Evolutionary conservation across 2,113 vertebrate genomes (phyloP).

Genomic region (Gopherus flavomarginatus): DNA sequence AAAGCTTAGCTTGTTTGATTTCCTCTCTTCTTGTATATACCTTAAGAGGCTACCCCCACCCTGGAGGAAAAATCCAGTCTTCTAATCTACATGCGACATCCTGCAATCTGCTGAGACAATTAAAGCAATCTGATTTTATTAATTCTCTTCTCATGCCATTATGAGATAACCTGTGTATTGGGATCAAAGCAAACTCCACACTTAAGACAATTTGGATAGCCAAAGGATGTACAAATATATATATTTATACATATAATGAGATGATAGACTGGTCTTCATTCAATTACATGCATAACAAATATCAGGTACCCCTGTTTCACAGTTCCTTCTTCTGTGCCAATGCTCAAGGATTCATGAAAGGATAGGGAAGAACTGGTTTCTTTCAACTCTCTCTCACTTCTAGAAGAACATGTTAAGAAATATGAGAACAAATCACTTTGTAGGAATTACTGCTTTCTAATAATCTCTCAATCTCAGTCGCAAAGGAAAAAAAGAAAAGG

Average conservation of each 20-base stretch:
- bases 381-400: not conserved
- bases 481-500: not conserved
- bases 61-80: not conserved
- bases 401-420: not conserved
- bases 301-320: not conserved
- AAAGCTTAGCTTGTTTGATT: not conserved
- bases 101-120: not conserved
- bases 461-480: not conserved
- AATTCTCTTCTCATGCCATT: too few relatives aligned
- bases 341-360: not conserved
- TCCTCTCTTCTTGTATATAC: not conserved
- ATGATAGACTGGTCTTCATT: not conserved
- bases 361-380: not conserved
- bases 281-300: not conserved
- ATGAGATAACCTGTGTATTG: too few relatives aligned
- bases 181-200: not conserved
- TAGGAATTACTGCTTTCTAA: not conserved
- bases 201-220: not conserved
- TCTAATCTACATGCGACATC: not conserved
- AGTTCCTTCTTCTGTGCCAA: not conserved
- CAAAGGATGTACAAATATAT: not conserved
- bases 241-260: not conserved
- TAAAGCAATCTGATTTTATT: too few relatives aligned
- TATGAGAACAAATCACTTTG: not conserved
- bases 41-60: not conserved